Base-by-base conservation (phyloP, 1,140 invertebrate genomes). In the Drosophila albomicans region DNA sequence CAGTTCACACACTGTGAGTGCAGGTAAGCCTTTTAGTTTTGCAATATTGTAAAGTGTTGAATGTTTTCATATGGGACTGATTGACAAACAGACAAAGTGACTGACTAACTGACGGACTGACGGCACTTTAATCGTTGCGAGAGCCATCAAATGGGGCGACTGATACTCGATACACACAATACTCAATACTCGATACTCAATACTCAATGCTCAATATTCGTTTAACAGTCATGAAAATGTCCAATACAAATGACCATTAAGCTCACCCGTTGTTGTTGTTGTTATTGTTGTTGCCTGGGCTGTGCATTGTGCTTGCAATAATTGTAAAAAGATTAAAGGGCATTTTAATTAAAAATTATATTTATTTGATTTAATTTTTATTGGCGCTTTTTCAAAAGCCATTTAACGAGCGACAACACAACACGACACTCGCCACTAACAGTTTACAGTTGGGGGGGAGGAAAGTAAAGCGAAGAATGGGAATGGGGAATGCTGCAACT, bases 351-450 rank as follows among this genome's bases (percentile, higher is more conserved):
- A 88, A 88, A 88, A 88, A 88, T 88, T 89, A 89, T 88, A 89
- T 89, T 85, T 88, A 85, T 88, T 88, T 88, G 85, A 88, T 88
- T 88, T 88, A 88, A 88, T 89, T 88, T 89, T 88, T 89, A 88
- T 88, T 88, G 85, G 78, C 78, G 81, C 80, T 85, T 79, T 89
- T 87, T 87, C 72, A 89, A 88, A 84, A 78, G 84, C 85, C 84
- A 84, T 88, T 87, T 88, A 87, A 88, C 84, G 69, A 69, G 63
- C 57, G 56, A 46, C 46, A 74, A 57, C 49, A 51, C 58, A 56
- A 28, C 52, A n/a, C 61, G 54, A 32, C 28, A 48, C n/a, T 48
- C 13, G 13, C 45, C 45, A 48, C 38, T 41, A 13, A 48, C 45
- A 48, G 15, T 16, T 25, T 32, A 8, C 32, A 32, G 5, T 32